Evolutionary conservation across 2,797 vertebrate genomes (phyloP).

Genomic region (Notolepis coatsorum): DNA sequence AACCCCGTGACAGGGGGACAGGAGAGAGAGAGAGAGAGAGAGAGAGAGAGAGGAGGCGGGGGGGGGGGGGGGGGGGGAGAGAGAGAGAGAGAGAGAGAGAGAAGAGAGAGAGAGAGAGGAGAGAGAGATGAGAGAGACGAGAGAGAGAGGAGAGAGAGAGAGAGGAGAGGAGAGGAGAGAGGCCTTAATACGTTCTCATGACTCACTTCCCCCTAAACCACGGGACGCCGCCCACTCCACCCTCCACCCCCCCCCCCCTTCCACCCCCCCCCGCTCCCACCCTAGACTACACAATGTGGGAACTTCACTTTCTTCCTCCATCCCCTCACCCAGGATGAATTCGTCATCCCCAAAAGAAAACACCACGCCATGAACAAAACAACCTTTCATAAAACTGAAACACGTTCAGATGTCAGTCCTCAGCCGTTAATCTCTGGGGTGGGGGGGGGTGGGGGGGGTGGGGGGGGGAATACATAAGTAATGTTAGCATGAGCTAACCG

Average conservation of each 20-base stretch:
- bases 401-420: conserved; percentile 47
- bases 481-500: conserved; percentile 26
- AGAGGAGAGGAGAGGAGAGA: conserved; percentile 36
- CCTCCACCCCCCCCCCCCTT: conserved; percentile 24
- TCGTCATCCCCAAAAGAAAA: conserved; percentile 68
- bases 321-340: conserved; percentile 70
- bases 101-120: conserved; percentile 34
- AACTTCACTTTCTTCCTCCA: conserved; percentile 74
- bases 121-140: too few relatives aligned
- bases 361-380: conserved; percentile 63
- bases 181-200: conserved; percentile 62
- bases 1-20: too few relatives aligned
- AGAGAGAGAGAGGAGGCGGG: conserved; percentile 33
- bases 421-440: conserved; percentile 41
- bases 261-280: conserved; percentile 17
- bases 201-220: conserved; percentile 53
- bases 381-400: conserved; percentile 66
- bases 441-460: too few relatives aligned
- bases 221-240: conserved; percentile 7
- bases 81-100: too few relatives aligned
- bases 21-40: too few relatives aligned
- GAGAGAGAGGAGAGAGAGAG: too few relatives aligned
- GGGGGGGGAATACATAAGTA: conserved; percentile 57
- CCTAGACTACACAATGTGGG: conserved; percentile 46
- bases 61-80: too few relatives aligned